Percentiles rank a stretch among this genome's conserved stretches.
phyloP scores from a whole-genome alignment of 2,113 vertebrate species.

The Chaenogobius annularis region DNA sequence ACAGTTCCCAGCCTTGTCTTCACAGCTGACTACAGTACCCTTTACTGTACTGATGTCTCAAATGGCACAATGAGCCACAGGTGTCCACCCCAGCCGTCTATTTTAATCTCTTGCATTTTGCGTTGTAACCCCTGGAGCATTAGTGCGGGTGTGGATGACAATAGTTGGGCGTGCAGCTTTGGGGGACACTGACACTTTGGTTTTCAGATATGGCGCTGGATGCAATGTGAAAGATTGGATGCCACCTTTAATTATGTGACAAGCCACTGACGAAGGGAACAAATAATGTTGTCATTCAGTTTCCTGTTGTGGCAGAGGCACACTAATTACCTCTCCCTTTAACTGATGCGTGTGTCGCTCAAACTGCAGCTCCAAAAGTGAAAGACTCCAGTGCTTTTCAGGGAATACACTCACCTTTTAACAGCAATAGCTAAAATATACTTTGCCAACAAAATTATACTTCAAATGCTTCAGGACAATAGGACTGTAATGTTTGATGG shows the following conservation, averaged over 20 bases:
- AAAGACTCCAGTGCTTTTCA: neutral
- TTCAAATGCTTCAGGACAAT: neutral
- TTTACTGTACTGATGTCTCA: conserved; percentile 40
- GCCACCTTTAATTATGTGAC: conserved; percentile 68
- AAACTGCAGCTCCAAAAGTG: conserved; percentile 22
- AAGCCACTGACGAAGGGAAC: conserved; percentile 56
- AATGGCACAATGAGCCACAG: conserved; percentile 50
- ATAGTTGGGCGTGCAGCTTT: conserved; percentile 7
- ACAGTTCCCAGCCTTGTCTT: neutral
- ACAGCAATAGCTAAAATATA: neutral
- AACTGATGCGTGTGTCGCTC: conserved; percentile 22
- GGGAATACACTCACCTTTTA: neutral
- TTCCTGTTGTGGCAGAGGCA: conserved; percentile 63
- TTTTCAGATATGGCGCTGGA: conserved; percentile 50
- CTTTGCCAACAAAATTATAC: neutral
- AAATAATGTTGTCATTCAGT: conserved; percentile 66
- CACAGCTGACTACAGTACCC: conserved; percentile 11
- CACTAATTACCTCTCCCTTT: conserved; percentile 52
- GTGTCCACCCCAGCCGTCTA: conserved; percentile 47
- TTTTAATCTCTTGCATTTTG: conserved; percentile 45
- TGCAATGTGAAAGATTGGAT: conserved; percentile 59
- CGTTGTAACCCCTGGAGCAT: conserved; percentile 32
- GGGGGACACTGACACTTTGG: conserved; percentile 43
- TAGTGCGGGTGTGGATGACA: conserved; percentile 36
- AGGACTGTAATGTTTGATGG: neutral